A percentile compares a stretch with the other conserved stretches of the same genome.
Conservation (phyloP, 2,797 vertebrate genomes). For the Sus cebifrons region DNA sequence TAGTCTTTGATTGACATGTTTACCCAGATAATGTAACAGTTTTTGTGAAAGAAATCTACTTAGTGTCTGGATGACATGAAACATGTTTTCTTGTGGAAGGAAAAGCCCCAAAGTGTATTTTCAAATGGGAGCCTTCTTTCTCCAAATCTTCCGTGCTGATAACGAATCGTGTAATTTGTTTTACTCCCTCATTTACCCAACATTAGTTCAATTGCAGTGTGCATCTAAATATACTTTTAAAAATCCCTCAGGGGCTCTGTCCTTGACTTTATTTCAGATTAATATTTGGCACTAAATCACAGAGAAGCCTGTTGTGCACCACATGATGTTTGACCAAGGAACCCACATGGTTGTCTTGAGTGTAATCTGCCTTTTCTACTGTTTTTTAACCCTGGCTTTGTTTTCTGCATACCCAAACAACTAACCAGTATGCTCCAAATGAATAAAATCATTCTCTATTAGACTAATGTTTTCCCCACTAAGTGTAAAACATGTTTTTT, state of each 20-base stretch:
- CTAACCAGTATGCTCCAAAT: neutral
- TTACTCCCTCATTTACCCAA: constrained; percentile 80
- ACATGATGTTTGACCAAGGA: neutral
- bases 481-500: neutral
- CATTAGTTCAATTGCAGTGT: constrained; percentile 47
- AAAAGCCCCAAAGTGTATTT: constrained; percentile 86
- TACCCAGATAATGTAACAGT: constrained; percentile 91
- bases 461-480: neutral
- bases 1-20: constrained; percentile 92
- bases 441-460: constrained; percentile 2
- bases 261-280: constrained; percentile 53
- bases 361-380: neutral
- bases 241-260: neutral
- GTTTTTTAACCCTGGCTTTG: neutral
- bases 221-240: constrained; percentile 37
- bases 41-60: constrained; percentile 91
- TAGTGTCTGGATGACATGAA: constrained; percentile 91
- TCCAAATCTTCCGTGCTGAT: constrained; percentile 77
- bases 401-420: neutral
- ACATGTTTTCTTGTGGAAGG: constrained; percentile 84
- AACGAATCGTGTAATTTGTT: constrained; percentile 81
- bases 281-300: neutral
- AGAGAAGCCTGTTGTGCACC: neutral
- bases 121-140: constrained; percentile 81
- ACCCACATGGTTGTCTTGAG: neutral